These are phyloP conservation scores for Drosophila pseudoananassae DNA, from an alignment of 1,140 invertebrate genomes.

Conservation along the genomic window DNA sequence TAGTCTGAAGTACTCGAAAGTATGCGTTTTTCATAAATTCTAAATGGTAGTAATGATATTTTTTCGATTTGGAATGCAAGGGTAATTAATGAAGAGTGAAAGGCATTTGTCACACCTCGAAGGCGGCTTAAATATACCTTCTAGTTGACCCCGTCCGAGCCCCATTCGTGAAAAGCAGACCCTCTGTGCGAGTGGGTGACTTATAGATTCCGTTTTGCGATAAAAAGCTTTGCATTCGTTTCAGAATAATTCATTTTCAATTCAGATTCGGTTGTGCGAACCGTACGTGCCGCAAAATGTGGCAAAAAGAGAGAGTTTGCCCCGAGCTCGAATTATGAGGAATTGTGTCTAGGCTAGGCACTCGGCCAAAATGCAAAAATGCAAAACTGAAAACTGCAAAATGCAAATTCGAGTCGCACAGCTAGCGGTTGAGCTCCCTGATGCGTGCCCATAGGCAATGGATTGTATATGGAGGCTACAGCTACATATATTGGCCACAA, in stretches of 20 bases:
- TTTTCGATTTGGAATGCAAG: not conserved
- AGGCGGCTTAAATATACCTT: not conserved
- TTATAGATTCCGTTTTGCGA: constrained; percentile 70
- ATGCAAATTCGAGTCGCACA: constrained; percentile 9
- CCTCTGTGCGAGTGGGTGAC: constrained; percentile 14
- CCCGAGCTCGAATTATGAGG: constrained; percentile 68
- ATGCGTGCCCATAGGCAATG: constrained; percentile 16
- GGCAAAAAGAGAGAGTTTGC: constrained; percentile 55
- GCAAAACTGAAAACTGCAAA: constrained; percentile 63
- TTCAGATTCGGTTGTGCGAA: constrained; percentile 57
- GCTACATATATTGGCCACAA: constrained; percentile 1
- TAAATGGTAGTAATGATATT: constrained; percentile 17
- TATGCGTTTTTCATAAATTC: constrained; percentile 7
- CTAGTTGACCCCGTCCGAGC: constrained; percentile 1
- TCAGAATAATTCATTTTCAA: constrained; percentile 72
- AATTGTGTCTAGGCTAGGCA: constrained; percentile 71
- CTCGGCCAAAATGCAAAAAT: constrained; percentile 73
- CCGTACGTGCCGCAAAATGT: constrained; percentile 68
- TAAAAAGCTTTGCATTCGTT: constrained; percentile 72
- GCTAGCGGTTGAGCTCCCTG: constrained; percentile 24
- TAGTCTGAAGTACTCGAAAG: not conserved
- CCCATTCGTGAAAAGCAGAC: constrained; percentile 15
- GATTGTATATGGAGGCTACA: not conserved
- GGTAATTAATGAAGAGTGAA: not conserved
- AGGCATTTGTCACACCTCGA: not conserved